Base-by-base conservation (phyloP, 2,888 invertebrate species). In the Cephus nigrinus region DNA sequence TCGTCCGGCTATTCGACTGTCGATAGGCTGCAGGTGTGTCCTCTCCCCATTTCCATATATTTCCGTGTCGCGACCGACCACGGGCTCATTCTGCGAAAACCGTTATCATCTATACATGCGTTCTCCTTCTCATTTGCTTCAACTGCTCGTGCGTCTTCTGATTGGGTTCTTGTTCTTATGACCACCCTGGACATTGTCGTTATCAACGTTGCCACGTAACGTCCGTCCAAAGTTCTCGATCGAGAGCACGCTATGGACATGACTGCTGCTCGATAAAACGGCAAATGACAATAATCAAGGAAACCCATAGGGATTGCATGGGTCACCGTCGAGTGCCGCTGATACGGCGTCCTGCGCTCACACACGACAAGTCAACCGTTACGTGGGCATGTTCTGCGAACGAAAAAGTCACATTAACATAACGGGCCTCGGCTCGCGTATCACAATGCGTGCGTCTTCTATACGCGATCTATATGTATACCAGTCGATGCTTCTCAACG, bases 351-450 rank as follows among this genome's bases (percentile, higher is more conserved):
- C 80, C 76, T 87, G 89, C 84, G 83, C 84, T 86, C 84, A 85
- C 83, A 84, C 83, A 83, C 40, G 15, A 79, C 85, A 87, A 88
- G 85, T 88, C 90, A 86, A 90, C 91, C 91, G 91, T 91, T 91
- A 91, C 88, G 82, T 84, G 84, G 84, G 84, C 86, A 82, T 84
- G 83, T 84, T 84, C 85, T 83, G 82, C 84, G 84, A 82, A 85
- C 84, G 83, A 88, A 88, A 89, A 88, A 87, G 86, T 84, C 84
- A 81, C 87, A 91, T 91, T 91, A 91, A 89, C 85, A 88, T 91
- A 91, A 91, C 91, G 91, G 91, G 81, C 83, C 81, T 80, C 78
- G 76, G 83, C 82, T 40, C 40, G 80, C 78, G 83, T 81, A 84
- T 81, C 81, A 77, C 69, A 80, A 80, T 81, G 80, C 75, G 68